Percentiles rank a stretch among this genome's conserved stretches.
Evolutionary conservation across 2,888 invertebrate genomes (phyloP).

Genomic region (Stenodera caucasica): DNA sequence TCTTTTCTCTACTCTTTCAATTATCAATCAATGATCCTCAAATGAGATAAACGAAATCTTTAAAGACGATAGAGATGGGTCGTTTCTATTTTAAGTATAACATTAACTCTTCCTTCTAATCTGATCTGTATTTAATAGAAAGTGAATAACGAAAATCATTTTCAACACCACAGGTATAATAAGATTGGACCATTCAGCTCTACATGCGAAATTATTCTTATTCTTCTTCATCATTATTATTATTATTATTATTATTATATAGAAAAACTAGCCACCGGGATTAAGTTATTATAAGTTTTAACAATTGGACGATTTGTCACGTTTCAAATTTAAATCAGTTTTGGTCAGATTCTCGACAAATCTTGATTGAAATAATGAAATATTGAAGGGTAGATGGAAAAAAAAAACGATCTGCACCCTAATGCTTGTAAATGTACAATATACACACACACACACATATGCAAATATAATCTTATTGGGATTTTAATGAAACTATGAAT

Average conservation of each 20-base stretch:
- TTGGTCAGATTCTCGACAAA: neutral
- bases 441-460: neutral
- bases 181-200: slow-evolving; percentile 52
- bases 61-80: slow-evolving; percentile 11
- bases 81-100: slow-evolving; percentile 39
- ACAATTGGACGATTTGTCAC: slow-evolving; percentile 7
- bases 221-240: neutral
- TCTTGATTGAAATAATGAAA: slow-evolving; percentile 4
- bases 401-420: neutral
- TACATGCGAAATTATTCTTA: slow-evolving; percentile 51
- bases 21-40: neutral
- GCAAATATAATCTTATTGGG: slow-evolving; percentile 7
- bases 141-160: slow-evolving; percentile 37
- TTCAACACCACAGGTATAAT: slow-evolving; percentile 41
- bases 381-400: neutral
- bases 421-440: neutral
- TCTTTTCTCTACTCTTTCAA: neutral
- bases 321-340: neutral
- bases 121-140: slow-evolving; percentile 45
- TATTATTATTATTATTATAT: neutral
- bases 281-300: neutral
- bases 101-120: slow-evolving; percentile 44
- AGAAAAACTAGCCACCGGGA: neutral
- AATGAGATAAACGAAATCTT: neutral
- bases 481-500: slow-evolving; percentile 18